A percentile compares a stretch with the other conserved stretches of the same genome.
These are phyloP conservation scores for Terrapene triunguis DNA, from an alignment of 2,113 vertebrate genomes.

Conservation along the genomic window DNA sequence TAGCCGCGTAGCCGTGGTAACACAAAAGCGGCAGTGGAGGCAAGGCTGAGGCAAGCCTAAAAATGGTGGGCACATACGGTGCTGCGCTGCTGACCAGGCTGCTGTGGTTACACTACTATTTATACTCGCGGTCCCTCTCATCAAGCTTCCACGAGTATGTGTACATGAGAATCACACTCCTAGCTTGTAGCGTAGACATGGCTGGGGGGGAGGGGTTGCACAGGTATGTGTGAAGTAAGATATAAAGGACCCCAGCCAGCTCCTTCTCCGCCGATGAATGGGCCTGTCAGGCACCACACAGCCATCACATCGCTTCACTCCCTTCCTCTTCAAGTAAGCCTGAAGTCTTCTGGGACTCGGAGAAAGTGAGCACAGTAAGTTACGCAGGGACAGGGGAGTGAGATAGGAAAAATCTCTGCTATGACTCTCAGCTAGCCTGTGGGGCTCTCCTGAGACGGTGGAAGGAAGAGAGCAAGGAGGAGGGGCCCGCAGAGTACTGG, in stretches of 20 bases:
- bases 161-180: background rate
- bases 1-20: background rate
- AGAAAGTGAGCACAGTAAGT: background rate
- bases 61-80: background rate
- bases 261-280: background rate
- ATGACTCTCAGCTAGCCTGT: background rate
- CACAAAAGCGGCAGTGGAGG: background rate
- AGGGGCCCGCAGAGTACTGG: background rate
- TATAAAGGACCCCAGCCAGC: background rate
- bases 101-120: background rate
- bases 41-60: background rate
- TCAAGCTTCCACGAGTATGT: background rate
- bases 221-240: background rate
- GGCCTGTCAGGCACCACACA: background rate
- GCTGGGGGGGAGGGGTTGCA: rapidly evolving
- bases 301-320: background rate
- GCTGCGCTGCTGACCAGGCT: background rate
- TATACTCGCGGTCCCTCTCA: background rate
- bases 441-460: background rate
- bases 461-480: background rate
- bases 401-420: background rate
- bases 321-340: background rate
- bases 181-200: background rate
- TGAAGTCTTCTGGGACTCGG: background rate
- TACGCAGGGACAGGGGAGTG: background rate